Base-by-base conservation (phyloP, 1,140 invertebrate species). In the Sminthurides bifidus region DNA sequence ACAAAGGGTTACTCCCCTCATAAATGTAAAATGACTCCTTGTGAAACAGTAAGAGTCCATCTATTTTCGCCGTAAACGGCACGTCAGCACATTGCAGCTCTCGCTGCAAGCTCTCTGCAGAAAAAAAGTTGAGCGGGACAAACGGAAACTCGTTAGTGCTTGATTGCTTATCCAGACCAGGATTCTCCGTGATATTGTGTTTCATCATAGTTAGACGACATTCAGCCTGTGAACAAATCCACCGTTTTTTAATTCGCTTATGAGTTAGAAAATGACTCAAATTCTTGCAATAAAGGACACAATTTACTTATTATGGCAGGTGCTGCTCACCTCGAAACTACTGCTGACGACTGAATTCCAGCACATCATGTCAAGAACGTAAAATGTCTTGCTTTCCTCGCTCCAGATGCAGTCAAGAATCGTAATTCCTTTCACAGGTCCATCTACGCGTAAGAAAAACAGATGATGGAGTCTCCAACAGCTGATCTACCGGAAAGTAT, bases 1-100 rank as follows among this genome's bases (percentile, higher is more conserved):
- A 61, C 14, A 95, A 70, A 0, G 92, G 90, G 0, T 88, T 89
- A 31, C 73, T 68, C 10, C 6, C 29, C 12, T 86, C 87, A 60
- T 79, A 76, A 8, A 76, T 78, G 64, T 96, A 96, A 60, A 81
- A 79, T 0, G 79, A 78, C 59, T 79, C 74, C 64, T 81, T 82
- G 68, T 92, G 86, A 68, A 85, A 90, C 71, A 91, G 90, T 23
- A 91, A 67, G 15, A 89, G 67, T 0, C 87, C 87, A 71, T 91
- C 87, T 26, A 87, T 63, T 21, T 59, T 27, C 35, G 63, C 59
- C 27, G 55, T 37, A 50, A 69, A 69, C 15, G 52, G 59, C 27
- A 60, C 44, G 23, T 52, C 27, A 17, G 55, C 54, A 27, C 23
- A 21, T 4, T 24, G 40, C 52, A 69, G 45, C 23, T 67, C 33